Conservation (phyloP, 1,140 invertebrate genomes). For the Steinernema feltiae region DNA sequence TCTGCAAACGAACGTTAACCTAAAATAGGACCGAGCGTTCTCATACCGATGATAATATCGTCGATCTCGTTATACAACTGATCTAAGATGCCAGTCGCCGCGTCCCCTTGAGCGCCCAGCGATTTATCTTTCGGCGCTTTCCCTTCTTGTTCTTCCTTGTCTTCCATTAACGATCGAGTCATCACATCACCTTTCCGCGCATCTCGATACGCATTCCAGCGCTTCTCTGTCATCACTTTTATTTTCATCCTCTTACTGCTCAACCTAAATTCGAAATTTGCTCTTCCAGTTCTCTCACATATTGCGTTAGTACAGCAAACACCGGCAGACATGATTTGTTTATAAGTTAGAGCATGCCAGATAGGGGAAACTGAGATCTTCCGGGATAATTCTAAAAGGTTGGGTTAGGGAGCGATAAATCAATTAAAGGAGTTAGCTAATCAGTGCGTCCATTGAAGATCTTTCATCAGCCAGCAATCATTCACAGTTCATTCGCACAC, state of each 20-base stretch:
- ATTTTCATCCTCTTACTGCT: conserved; percentile 4
- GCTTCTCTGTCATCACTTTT: conserved; percentile 2
- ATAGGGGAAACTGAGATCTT: too few relatives aligned
- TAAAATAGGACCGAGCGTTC: neutral
- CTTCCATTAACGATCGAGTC: neutral
- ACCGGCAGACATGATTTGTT: too few relatives aligned
- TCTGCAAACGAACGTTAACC: neutral
- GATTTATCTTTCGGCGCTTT: neutral
- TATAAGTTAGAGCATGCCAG: neutral
- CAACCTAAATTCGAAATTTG: neutral
- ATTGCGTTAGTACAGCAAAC: neutral
- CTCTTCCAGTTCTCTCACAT: neutral
- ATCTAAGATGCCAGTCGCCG: neutral
- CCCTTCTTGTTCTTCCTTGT: neutral
- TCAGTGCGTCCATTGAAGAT: too few relatives aligned
- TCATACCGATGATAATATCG: neutral
- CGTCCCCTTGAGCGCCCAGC: neutral
- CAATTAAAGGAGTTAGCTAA: too few relatives aligned
- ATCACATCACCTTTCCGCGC: neutral
- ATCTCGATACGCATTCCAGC: conserved; percentile 8
- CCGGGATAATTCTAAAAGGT: too few relatives aligned
- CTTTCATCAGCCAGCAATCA: too few relatives aligned
- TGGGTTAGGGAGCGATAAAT: too few relatives aligned
- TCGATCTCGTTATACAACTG: neutral
- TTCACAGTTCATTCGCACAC: too few relatives aligned